A percentile compares a stretch with the other conserved stretches of the same genome.
Evolutionary conservation across 2,113 vertebrate species (phyloP).

Genomic region (Pandion haliaetus): DNA sequence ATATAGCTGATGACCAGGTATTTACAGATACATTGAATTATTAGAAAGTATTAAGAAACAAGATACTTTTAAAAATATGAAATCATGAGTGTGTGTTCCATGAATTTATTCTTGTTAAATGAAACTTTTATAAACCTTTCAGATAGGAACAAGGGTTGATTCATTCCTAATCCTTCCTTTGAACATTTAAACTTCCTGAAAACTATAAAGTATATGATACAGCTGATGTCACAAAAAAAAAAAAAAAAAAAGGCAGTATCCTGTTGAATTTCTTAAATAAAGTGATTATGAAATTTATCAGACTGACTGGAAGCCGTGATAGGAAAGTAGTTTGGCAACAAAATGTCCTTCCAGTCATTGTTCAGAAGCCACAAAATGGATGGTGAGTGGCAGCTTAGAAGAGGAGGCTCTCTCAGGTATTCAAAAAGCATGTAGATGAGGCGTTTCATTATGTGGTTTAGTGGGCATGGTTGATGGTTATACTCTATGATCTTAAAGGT

Average conservation of each 20-base stretch:
- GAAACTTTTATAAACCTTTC: not conserved
- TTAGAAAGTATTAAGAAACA: not conserved
- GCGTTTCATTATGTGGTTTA: too few species aligned
- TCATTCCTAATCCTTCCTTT: not conserved
- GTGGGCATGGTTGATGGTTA: too few species aligned
- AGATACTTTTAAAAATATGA: not conserved
- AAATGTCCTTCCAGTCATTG: not conserved
- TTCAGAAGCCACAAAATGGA: not conserved
- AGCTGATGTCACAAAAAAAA: rapidly evolving
- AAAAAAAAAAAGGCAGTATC: not conserved
- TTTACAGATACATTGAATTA: not conserved
- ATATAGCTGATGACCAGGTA: not conserved
- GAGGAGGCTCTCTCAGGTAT: not conserved
- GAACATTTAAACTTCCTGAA: not conserved
- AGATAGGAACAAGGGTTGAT: not conserved
- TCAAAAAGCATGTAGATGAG: too few species aligned
- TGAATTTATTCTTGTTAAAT: not conserved
- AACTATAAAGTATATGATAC: not conserved
- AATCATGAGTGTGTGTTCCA: not conserved
- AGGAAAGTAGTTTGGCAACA: not conserved
- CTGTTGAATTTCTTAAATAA: not conserved
- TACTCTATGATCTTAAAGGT: too few species aligned
- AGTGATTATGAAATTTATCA: not conserved
- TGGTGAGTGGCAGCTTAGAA: not conserved
- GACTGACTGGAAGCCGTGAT: not conserved